Evolutionary conservation across 2,888 invertebrate genomes (phyloP).

Genomic region (Pammene fasciana): DNA sequence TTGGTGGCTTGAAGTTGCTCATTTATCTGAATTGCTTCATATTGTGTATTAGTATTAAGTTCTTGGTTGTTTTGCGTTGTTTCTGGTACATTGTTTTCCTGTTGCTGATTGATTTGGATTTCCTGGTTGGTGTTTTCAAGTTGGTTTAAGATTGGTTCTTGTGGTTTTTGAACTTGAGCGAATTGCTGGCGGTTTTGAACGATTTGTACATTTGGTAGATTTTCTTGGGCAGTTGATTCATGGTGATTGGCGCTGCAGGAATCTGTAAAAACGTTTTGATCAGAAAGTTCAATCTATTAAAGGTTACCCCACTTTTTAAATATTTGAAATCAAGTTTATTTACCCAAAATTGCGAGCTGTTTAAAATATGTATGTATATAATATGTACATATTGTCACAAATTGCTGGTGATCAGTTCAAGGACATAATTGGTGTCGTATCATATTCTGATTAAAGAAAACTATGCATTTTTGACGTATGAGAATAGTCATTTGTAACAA

Average conservation of each 20-base stretch:
- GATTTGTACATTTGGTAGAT: background rate
- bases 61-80: background rate
- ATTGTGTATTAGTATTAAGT: background rate
- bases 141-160: background rate
- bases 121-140: background rate
- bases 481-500: no score
- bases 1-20: background rate
- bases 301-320: no score
- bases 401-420: no score
- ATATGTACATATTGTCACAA: no score
- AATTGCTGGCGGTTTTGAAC: constrained; percentile 17
- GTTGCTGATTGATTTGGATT: background rate
- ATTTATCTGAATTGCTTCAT: constrained; percentile 12
- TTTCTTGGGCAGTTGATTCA: background rate
- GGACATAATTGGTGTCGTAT: no score
- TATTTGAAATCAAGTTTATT: no score
- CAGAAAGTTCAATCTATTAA: background rate
- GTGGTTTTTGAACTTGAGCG: background rate
- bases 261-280: constrained; percentile 6
- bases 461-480: no score
- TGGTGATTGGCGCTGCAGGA: constrained; percentile 22
- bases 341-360: no score
- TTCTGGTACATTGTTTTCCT: background rate
- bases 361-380: no score
- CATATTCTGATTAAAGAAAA: no score